Conservation (phyloP, 2,888 invertebrate genomes). For the Harpalus rubripes region DNA sequence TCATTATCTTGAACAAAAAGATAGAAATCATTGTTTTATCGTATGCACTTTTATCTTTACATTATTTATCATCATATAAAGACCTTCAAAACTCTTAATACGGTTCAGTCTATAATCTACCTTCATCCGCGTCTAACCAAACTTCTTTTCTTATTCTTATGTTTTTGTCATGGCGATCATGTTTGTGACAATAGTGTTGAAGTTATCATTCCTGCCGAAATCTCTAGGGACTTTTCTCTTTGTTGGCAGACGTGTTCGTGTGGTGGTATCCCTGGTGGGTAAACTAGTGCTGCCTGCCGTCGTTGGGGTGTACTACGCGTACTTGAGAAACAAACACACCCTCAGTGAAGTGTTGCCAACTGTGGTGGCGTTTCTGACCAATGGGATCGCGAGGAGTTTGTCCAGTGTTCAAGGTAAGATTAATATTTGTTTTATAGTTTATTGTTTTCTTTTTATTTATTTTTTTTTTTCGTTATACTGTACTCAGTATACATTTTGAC, state of each 20-base stretch:
- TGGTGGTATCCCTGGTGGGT: conserved; percentile 74
- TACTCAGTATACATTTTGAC: too few species aligned
- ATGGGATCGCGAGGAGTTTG: conserved; percentile 75
- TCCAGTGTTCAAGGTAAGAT: conserved; percentile 74
- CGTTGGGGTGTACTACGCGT: conserved; percentile 74
- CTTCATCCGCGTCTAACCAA: too few species aligned
- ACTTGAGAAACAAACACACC: conserved; percentile 74
- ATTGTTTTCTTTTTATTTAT: too few species aligned
- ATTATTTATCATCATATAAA: too few species aligned
- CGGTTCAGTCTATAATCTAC: too few species aligned
- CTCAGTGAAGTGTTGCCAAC: conserved; percentile 75
- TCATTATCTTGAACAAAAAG: too few species aligned
- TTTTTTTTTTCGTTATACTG: too few species aligned
- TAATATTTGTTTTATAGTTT: not conserved
- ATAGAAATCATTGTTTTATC: too few species aligned
- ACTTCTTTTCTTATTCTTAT: not conserved
- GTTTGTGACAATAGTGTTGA: not conserved
- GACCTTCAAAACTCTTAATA: too few species aligned
- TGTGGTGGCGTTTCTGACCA: conserved; percentile 75
- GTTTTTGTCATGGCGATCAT: not conserved
- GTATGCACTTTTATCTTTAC: too few species aligned
- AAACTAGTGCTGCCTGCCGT: conserved; percentile 74
- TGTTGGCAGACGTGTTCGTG: conserved; percentile 74
- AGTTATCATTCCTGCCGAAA: not conserved
- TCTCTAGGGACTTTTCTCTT: conserved; percentile 32